Base-by-base conservation (phyloP, 1,140 invertebrate species). In the Achatina immaculata region DNA sequence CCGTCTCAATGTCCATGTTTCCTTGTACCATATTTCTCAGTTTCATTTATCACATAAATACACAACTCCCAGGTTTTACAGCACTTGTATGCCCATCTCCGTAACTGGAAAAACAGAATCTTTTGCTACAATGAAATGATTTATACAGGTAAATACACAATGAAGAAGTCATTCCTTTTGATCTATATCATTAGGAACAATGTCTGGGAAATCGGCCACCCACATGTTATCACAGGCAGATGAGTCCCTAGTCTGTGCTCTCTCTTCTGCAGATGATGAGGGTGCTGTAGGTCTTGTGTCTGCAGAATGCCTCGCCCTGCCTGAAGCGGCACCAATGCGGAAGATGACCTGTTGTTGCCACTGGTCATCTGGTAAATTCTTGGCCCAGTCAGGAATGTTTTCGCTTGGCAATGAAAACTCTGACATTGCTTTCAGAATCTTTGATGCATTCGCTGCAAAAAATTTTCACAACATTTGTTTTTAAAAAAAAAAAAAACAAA, bases 321-420 rank as follows among this genome's bases (percentile, higher is more conserved):
- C 58, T 31, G 58, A 62, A 62, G 3, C 58, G 31, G 34, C 75
- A 1, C 36, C 40, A 43, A 66, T 69, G 51, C 28, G 42, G 36
- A 21, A 21, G 24, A 81, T 42, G 11, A 86, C 48, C 48, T 85
- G 83, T 36, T 74, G 55, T 62, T 88, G 85, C 88, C 88, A 89
- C 48, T 87, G 82, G 24, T 88, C 88, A 62, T 62, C 58, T 31
- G 58, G 4, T 28, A 62, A 19, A 34, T 85, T 71, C 16, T 80
- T 84, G 7, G 88, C 88, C 88, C 88, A 89, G 51, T 85, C 85
- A 55, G 88, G 88, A 79, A 88, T 82, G 81, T 83, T 83, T 38
- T 83, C 77, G 9, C 42, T n/a, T 34, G 88, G 88, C 24, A 89
- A 71, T 38, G 84, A 75, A 76, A 89, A 88, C 7, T 83, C 85